Evolutionary conservation across 2,797 vertebrate genomes (phyloP).

Genomic region (Phrynocephalus guinanensis): DNA sequence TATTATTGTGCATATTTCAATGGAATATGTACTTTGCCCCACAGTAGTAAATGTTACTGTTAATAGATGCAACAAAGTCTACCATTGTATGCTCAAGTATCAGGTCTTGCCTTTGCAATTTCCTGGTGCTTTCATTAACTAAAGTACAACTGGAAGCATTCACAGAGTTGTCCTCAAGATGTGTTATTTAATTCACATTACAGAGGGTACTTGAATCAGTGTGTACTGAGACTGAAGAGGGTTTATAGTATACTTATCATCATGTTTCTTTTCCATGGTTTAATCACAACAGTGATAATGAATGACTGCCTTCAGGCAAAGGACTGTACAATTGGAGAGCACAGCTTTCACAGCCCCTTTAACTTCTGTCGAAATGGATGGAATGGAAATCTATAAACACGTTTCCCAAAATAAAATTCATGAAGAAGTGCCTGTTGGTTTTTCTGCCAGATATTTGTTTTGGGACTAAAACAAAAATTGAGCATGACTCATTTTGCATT

Average conservation of each 20-base stretch:
- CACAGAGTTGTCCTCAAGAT: background rate
- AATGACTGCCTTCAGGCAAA: background rate
- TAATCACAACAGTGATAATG: background rate
- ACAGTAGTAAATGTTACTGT: background rate
- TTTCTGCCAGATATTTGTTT: slow-evolving; percentile 4
- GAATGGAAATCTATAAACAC: background rate
- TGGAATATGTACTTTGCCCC: background rate
- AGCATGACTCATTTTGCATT: no score
- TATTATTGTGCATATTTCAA: background rate
- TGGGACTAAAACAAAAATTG: no score
- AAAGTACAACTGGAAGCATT: background rate
- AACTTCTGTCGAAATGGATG: background rate
- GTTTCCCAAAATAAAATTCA: background rate
- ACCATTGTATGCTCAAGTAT: no score
- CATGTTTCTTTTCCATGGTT: background rate
- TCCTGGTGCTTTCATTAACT: background rate
- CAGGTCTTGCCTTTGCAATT: background rate
- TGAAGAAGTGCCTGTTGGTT: background rate
- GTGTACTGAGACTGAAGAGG: background rate
- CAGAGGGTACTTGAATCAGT: background rate
- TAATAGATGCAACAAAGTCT: no score
- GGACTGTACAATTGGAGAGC: background rate
- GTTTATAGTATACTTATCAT: background rate
- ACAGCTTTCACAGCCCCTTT: background rate
- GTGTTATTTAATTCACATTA: background rate